Evolutionary conservation across 1,140 invertebrate species (phyloP), one percentile per base, ranked within the genome.

Genomic region (Colletes gigas): DNA sequence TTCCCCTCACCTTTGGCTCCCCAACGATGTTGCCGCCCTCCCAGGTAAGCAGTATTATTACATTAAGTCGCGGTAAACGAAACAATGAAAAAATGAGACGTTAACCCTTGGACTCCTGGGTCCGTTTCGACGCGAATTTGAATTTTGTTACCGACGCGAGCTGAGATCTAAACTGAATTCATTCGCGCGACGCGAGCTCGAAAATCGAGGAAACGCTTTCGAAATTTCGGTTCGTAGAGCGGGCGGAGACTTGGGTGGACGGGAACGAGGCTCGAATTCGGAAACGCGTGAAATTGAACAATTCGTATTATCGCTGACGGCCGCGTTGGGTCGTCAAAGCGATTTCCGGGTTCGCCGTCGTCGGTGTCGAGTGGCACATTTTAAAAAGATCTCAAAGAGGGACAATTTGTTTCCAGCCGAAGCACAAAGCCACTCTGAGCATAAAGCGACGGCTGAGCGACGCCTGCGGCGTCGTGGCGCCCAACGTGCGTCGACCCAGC

Each of bases 401-500:
- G 83, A 81, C 78, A 39, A 78, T 88, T 76, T 88, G 94, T 74
- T 94, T 94, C 41, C 95, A 94, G 91, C 94, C 95, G 84, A 95
- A 95, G 89, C 96, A 96, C 88, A 96, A 96, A 93, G 96, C 96
- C 84, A 96, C 95, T 3, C 92, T 97, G 62, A 97, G 96, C 59
- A 97, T 97, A 74, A 96, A 97, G 83, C 94, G 97, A 68, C 94
- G 96, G 39, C 93, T 97, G 83, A 97, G 96, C 82, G 97, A 97
- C 89, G 97, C 97, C 19, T 98, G 96, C 90, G 97, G 97, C 10
- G 96, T 97, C 7, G 96, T 98, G 5, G 96, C 97, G 7, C 96
- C 97, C 7, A 97, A 98, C 89, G 97, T 96, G 1, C 93, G 97
- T 55, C 93, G 97, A 62, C 97, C 97, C 8, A 97, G 96, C 90